phyloP scores from a whole-genome alignment of 2,113 vertebrate genomes.

The Pelecanoides urinatrix region DNA sequence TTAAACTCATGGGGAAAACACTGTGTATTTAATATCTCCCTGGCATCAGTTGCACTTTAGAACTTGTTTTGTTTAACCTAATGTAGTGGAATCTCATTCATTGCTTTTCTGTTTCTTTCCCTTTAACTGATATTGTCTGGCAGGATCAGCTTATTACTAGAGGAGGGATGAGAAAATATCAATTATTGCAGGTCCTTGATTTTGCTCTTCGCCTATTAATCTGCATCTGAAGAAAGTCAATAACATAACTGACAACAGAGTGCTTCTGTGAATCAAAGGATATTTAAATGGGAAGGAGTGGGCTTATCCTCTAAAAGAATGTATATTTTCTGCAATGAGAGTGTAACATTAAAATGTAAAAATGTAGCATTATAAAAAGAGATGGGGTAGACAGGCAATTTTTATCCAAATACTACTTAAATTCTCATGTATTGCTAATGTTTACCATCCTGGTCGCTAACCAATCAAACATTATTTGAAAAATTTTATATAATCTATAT shows the following conservation, averaged over 20 bases:
- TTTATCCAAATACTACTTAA: neutral
- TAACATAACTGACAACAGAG: neutral
- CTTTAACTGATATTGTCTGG: neutral
- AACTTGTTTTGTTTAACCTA: slow-evolving; percentile 6
- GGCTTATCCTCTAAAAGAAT: neutral
- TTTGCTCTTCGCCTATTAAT: neutral
- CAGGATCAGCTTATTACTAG: neutral
- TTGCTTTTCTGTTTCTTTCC: neutral
- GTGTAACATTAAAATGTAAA: neutral
- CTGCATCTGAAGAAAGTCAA: neutral
- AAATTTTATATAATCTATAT: neutral
- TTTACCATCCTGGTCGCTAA: neutral
- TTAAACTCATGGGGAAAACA: neutral
- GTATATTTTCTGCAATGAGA: neutral
- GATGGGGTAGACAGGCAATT: neutral
- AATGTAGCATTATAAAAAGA: neutral
- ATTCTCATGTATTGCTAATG: neutral
- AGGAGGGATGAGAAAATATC: neutral
- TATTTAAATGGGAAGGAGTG: neutral
- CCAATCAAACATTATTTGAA: neutral
- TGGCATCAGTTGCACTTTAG: neutral
- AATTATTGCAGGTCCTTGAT: neutral
- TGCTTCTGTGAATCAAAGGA: neutral
- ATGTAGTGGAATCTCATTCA: neutral
- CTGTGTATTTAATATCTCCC: neutral